Percentiles rank a stretch among this genome's conserved stretches.
These are phyloP conservation scores for Arenaria interpres DNA, from an alignment of 2,113 vertebrate genomes.

Conservation along the genomic window DNA sequence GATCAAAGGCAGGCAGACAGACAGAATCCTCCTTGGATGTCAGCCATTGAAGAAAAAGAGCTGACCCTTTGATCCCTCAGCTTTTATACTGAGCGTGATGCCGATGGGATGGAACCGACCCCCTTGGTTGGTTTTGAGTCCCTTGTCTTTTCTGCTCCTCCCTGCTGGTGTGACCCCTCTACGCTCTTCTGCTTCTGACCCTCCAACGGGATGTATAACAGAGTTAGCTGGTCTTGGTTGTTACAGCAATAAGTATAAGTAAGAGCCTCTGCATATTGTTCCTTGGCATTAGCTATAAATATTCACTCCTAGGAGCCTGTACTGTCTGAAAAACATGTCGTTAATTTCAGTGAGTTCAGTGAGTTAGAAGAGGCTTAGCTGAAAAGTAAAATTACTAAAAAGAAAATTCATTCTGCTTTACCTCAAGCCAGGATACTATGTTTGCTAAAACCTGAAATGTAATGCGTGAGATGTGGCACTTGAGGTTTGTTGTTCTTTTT, in stretches of 20 bases:
- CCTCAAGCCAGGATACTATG: background rate
- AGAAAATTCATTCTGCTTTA: background rate
- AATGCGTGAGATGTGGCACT: background rate
- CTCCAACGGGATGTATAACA: background rate
- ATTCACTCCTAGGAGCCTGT: background rate
- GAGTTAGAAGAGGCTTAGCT: background rate
- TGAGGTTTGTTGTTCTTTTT: background rate
- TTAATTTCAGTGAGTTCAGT: background rate
- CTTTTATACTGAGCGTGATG: background rate
- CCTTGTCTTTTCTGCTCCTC: background rate
- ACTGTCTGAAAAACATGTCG: background rate
- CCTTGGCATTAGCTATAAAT: background rate
- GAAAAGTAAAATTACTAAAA: background rate
- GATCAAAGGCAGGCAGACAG: background rate
- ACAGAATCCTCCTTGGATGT: background rate
- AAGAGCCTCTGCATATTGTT: background rate
- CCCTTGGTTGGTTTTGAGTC: background rate
- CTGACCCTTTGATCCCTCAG: background rate
- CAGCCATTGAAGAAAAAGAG: background rate
- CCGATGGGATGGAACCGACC: background rate
- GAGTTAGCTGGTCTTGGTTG: background rate
- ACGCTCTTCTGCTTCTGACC: background rate
- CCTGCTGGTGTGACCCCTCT: background rate
- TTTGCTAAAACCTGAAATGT: background rate
- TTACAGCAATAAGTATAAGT: background rate